Conservation (phyloP, 2,888 invertebrate genomes). For the Alloscopus bannaensis region DNA sequence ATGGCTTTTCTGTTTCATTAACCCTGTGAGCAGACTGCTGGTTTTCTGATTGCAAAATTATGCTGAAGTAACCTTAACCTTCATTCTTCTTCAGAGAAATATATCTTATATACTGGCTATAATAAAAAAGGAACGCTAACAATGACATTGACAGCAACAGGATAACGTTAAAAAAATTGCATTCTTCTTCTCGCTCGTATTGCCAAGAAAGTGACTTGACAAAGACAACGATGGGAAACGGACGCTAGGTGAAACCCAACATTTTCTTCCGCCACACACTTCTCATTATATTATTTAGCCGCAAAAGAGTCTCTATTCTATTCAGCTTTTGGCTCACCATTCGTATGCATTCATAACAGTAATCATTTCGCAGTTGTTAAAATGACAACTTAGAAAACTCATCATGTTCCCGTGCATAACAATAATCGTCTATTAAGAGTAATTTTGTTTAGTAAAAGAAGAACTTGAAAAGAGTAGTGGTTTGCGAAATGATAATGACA, state of each 20-base stretch:
- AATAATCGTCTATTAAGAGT: constrained; percentile 3
- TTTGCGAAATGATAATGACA: constrained; percentile 37
- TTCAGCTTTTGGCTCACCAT: neutral
- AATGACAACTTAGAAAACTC: constrained; percentile 45
- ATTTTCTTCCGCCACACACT: constrained; percentile 51
- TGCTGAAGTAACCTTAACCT: constrained; percentile 34
- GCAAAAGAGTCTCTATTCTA: constrained; percentile 13
- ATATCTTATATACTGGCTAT: no score
- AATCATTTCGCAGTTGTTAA: constrained; percentile 15
- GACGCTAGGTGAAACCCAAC: constrained; percentile 54
- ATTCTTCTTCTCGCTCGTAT: constrained; percentile 4
- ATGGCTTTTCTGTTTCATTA: constrained; percentile 10
- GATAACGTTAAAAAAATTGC: neutral
- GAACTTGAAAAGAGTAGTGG: no score
- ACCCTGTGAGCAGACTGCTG: no score
- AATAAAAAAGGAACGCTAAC: constrained; percentile 1
- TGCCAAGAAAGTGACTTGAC: constrained; percentile 44
- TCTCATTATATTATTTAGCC: neutral
- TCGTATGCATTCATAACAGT: no score
- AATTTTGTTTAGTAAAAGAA: constrained; percentile 4
- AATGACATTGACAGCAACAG: neutral
- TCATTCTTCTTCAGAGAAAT: neutral
- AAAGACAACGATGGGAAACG: constrained; percentile 49
- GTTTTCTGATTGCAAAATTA: no score
- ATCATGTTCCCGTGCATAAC: constrained; percentile 5